Base-by-base conservation (phyloP, 2,113 vertebrate species). In the Marcusenius ussheri region DNA sequence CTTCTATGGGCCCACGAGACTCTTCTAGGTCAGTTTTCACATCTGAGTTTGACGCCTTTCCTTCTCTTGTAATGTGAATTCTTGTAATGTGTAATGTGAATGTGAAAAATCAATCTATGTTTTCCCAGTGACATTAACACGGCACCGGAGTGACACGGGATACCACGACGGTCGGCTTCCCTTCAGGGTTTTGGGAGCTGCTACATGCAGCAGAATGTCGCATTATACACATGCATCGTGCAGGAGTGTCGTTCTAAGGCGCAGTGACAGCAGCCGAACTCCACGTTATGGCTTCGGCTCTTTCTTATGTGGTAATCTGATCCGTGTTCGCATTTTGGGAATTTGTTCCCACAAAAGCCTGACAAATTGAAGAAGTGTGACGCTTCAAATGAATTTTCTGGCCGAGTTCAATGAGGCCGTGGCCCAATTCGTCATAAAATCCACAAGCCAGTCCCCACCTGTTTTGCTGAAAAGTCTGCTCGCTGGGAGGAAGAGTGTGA, bases 331-430 rank as follows among this genome's bases (percentile, higher is more conserved):
- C 83, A 47, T 84, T 39, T 84, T 47, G 39, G 19, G 45, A 45
- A 84, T 47, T 84, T 84, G 83, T 47, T 84, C 83, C 45, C 21
- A 3, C 19, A 47, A 84, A 84, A 84, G 42, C 83, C 24, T 84
- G 45, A 84, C 83, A 84, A 84, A 84, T 84, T 84, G 83, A 84
- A 84, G 46, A 84, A 84, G 83, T 47, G 39, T 84, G 83, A 84
- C 45, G 83, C 45, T 84, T 84, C 83, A 84, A 84, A 47, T 84
- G 83, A 84, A 84, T 87, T 87, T 87, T 87, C 84, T 87, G 46
- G 5, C 84, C 13, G 24, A 4, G 24, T 87, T 51, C 84, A 87
- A 46, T 87, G 47, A 56, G n/a, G n/a, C 47, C 85, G 39, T 24
- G 8, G 21, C 35, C 74, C 35, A 1, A 8, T 80, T 45, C 21